phyloP scores from a whole-genome alignment of 2,797 vertebrate genomes.

The Orestias chungarensis region DNA sequence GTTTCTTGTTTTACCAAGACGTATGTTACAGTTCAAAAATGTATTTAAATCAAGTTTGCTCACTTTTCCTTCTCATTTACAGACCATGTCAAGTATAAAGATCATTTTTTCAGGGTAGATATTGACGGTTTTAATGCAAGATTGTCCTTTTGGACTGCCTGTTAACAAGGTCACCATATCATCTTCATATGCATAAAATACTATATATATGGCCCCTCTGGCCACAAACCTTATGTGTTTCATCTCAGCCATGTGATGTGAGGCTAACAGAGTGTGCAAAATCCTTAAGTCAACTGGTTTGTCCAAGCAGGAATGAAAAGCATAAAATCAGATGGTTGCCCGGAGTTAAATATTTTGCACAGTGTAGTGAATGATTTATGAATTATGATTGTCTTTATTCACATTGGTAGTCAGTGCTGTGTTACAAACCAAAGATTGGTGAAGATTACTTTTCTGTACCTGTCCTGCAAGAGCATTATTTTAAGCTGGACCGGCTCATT shows the following conservation, averaged over 20 bases:
- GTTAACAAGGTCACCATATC: slow-evolving; percentile 42
- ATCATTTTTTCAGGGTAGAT: neutral
- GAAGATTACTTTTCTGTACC: slow-evolving; percentile 43
- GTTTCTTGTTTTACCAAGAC: neutral
- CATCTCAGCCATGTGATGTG: slow-evolving; percentile 40
- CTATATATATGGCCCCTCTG: slow-evolving; percentile 20
- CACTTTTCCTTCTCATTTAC: neutral
- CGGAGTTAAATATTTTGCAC: slow-evolving; percentile 37
- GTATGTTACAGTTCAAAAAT: neutral
- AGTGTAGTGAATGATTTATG: slow-evolving; percentile 43
- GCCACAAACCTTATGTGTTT: slow-evolving; percentile 46
- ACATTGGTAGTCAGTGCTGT: slow-evolving; percentile 25
- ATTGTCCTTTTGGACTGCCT: slow-evolving; percentile 18
- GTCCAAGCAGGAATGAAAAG: slow-evolving; percentile 32
- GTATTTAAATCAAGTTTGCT: neutral
- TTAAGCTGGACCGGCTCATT: slow-evolving; percentile 36
- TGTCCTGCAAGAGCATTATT: slow-evolving; percentile 39
- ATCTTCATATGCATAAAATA: slow-evolving; percentile 12
- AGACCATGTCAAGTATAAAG: neutral
- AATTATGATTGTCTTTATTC: slow-evolving; percentile 7
- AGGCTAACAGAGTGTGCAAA: slow-evolving; percentile 49
- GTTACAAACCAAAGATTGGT: slow-evolving; percentile 44
- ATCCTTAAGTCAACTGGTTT: slow-evolving; percentile 34
- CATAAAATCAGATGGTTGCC: slow-evolving; percentile 38
- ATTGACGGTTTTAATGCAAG: slow-evolving; percentile 3